A percentile compares a stretch with the other conserved stretches of the same genome.
Conservation (phyloP, 2,113 vertebrate species). For the Caranx ignobilis region DNA sequence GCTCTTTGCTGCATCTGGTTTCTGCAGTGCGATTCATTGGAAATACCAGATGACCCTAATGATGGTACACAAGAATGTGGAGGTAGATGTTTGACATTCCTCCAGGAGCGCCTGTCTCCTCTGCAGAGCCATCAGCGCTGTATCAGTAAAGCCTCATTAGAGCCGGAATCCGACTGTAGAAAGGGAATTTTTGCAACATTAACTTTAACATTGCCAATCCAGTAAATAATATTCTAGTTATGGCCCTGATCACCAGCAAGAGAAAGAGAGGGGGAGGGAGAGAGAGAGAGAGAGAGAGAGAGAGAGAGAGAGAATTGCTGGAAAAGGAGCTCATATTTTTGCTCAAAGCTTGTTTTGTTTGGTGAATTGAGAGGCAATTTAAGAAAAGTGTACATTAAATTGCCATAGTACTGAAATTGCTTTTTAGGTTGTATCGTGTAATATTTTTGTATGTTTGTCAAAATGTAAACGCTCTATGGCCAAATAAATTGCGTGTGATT, state of each 20-base stretch:
- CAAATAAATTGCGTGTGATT: constrained; percentile 3
- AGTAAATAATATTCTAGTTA: constrained; percentile 90
- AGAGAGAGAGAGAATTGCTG: constrained; percentile 8
- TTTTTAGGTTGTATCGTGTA: constrained; percentile 29
- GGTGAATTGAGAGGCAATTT: constrained; percentile 33
- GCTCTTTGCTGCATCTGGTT: constrained; percentile 48
- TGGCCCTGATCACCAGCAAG: constrained; percentile 78
- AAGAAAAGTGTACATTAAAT: constrained; percentile 55
- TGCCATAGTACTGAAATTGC: constrained; percentile 50
- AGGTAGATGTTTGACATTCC: constrained; percentile 77
- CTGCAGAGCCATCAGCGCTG: constrained; percentile 83
- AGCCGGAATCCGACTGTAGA: constrained; percentile 85
- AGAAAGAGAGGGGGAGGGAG: constrained; percentile 22
- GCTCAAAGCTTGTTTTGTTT: constrained; percentile 32
- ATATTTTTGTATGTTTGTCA: constrained; percentile 20
- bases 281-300: constrained; percentile 18
- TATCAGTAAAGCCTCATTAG: constrained; percentile 91
- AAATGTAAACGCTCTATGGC: constrained; percentile 6
- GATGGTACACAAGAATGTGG: constrained; percentile 69
- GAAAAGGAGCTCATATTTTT: constrained; percentile 26
- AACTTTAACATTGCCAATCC: constrained; percentile 88
- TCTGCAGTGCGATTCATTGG: constrained; percentile 50
- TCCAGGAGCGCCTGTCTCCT: constrained; percentile 67
- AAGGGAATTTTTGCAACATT: constrained; percentile 89
- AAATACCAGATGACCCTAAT: constrained; percentile 71